Conservation (phyloP, 1,140 invertebrate species). For the Diachasmimorpha longicaudata region DNA sequence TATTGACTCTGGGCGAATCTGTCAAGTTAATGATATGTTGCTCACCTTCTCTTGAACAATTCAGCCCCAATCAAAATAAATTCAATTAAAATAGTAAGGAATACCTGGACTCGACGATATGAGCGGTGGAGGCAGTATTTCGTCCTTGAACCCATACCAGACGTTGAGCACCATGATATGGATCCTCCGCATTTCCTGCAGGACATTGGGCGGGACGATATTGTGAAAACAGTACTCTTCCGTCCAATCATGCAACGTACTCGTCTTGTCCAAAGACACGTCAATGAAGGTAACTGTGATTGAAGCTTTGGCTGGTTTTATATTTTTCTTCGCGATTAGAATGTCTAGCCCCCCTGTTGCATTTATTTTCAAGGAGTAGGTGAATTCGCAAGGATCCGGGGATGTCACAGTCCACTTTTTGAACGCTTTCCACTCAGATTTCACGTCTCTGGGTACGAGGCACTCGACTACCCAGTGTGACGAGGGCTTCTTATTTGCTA, state of each 20-base stretch:
- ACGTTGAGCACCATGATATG: not conserved
- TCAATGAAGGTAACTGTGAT: not conserved
- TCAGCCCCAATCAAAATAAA: too few species aligned
- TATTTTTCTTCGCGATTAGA: not conserved
- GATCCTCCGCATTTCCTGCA: not conserved
- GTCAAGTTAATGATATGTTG: too few species aligned
- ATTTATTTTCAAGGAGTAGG: not conserved
- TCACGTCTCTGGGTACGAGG: not conserved
- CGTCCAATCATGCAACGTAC: not conserved
- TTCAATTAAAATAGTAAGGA: not conserved
- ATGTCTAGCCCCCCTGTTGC: not conserved
- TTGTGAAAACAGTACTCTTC: not conserved
- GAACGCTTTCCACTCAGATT: not conserved
- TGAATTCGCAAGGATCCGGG: not conserved
- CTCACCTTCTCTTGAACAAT: too few species aligned
- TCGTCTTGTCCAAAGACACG: not conserved
- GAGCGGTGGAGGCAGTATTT: not conserved
- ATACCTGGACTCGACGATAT: not conserved
- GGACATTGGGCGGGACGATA: not conserved
- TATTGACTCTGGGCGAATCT: too few species aligned
- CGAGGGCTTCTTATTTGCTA: not conserved
- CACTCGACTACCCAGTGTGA: not conserved
- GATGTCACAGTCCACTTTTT: not conserved
- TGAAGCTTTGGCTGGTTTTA: not conserved
- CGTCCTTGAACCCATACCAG: not conserved